These are phyloP conservation scores for Drosophila sp. DNA, from an alignment of 1,140 invertebrate species.

Conservation along the genomic window DNA sequence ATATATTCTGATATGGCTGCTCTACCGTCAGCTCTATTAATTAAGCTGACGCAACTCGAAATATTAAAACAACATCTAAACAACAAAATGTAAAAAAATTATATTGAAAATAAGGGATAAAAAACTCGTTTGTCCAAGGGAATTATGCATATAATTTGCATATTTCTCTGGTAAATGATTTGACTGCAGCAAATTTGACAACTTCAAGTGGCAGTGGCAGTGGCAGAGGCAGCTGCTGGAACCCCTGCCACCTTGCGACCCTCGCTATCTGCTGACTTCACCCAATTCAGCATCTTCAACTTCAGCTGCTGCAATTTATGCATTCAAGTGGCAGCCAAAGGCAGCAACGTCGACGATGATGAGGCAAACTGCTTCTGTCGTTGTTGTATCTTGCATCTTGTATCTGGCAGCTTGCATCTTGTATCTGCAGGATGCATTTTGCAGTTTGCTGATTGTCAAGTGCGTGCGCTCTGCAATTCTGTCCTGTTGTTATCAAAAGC, in stretches of 20 bases:
- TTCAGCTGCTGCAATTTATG: conserved; percentile 74
- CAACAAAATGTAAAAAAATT: conserved; percentile 12
- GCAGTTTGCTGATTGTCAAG: conserved; percentile 72
- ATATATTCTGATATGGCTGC: too few relatives aligned
- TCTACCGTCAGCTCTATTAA: neutral
- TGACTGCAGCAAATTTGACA: conserved; percentile 74
- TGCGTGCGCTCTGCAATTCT: conserved; percentile 26
- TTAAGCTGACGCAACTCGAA: conserved; percentile 11
- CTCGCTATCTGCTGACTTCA: conserved; percentile 13
- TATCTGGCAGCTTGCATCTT: conserved; percentile 54
- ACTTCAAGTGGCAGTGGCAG: conserved; percentile 75
- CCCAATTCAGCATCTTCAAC: conserved; percentile 54
- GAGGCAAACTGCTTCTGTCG: conserved; percentile 29
- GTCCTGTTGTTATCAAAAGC: conserved; percentile 58
- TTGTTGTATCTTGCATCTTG: conserved; percentile 42
- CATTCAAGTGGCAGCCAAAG: conserved; percentile 76
- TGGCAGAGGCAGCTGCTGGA: conserved; percentile 64
- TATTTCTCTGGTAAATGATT: conserved; percentile 72
- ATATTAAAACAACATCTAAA: conserved; percentile 35
- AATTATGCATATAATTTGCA: conserved; percentile 62
- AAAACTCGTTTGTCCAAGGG: conserved; percentile 28
- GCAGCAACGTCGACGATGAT: conserved; percentile 41
- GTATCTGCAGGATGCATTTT: conserved; percentile 69
- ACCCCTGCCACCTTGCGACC: neutral
- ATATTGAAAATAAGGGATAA: conserved; percentile 8